Evolutionary conservation across 2,797 vertebrate species (phyloP), one percentile per base, ranked within the genome.

Genomic region (Melanogrammus aeglefinus): DNA sequence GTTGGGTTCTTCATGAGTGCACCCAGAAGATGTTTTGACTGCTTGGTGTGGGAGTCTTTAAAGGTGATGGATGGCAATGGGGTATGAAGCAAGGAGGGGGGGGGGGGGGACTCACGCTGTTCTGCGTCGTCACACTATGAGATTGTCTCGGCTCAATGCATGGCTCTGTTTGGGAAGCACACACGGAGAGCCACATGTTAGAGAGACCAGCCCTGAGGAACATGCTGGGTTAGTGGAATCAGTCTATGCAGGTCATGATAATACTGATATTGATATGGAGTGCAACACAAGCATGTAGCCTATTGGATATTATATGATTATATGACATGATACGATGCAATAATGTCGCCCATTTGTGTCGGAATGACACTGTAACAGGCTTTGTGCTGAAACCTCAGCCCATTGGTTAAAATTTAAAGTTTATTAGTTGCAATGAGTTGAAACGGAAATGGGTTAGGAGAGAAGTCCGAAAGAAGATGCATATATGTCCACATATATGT

Each of bases 141-240:
- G 93, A 86, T 94, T 90, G 83, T 91, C 94, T 86, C 94, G 94
- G 93, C 94, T 94, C 92, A 92, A 92, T 80, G 93, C 92, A 81
- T 87, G 82, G 90, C 89, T 94, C 95, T 95, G 94, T 94, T 91
- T 91, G 91, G 81, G 87, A 88, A 91, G 63, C 63, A 69, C n/a
- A 94, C 89, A 95, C 84, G 87, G 81, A 93, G 86, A 94, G 89
- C 88, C 88, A 92, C 73, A 92, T 12, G 78, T 94, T 93, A 94
- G 93, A 89, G 73, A 90, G 66, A 70, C 80, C 75, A 77, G 76
- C 82, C 84, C 86, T 75, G 85, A 66, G 31, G 77, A 81, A 77
- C 79, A 80, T 86, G 89, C 79, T 9, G 13, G 33, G 81, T 91
- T 88, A 92, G 87, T 88, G 47, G 76, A 79, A 87, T 36, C 78